Base-by-base conservation (phyloP, 2,888 invertebrate species). In the Pinctada fucata region DNA sequence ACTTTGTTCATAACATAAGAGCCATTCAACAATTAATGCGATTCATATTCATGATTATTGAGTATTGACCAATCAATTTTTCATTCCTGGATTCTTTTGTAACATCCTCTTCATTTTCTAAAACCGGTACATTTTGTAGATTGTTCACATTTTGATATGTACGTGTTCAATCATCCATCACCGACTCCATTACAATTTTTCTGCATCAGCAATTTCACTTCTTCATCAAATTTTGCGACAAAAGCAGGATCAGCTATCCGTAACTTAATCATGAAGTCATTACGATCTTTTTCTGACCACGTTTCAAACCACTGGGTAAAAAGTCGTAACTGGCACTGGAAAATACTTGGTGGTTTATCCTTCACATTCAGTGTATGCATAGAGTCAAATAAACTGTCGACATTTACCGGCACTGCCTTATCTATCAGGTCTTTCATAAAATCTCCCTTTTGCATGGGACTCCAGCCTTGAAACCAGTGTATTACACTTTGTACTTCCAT, bases 321-420 rank as follows among this genome's bases (percentile, higher is more conserved):
- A 3, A 93, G 86, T 81, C 92, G 92, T 81, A 93, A 83, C 83
- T 93, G 92, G 79, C 93, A 93, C 84, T 93, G 90, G 82, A 92
- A 92, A 50, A 93, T 91, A 76, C 90, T 91, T 5, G 93, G 93
- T 51, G 92, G 92, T 74, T 88, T 88, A 72, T 92, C 91, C 48
- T 66, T 48, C 2, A 91, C 87, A 71, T 88, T 88, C 78, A 91
- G 81, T 4, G 79, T 73, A 65, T 84, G 84, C 87, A 91, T 87
- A 3, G 90, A 88, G 79, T 89, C 89, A 84, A 90, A 90, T 45
- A 91, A 74, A 6, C 88, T 82, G 71, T 87, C 88, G 65, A 91
- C 83, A 73, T 90, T 87, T 50, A 86, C 83, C n/a, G 91, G 91
- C 5, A 88, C 83, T 65, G 88, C 87, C 82, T 89, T 90, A 64